Conservation (phyloP, 2,888 invertebrate genomes). For the Folsomia candida region DNA sequence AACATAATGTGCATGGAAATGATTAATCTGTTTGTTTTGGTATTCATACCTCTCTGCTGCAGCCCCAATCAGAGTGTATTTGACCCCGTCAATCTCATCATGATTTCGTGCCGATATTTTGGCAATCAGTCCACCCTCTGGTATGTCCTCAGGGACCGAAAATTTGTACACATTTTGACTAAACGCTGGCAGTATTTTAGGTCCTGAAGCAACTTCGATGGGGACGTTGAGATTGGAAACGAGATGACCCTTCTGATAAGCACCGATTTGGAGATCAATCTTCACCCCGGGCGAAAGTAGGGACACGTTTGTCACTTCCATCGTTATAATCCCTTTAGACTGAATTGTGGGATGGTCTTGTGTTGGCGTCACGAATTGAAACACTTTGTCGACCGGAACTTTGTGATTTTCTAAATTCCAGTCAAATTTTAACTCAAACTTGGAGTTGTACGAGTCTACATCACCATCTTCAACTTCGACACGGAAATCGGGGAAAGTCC, state of each 20-base stretch:
- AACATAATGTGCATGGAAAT: no score
- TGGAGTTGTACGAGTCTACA: conserved; percentile 41
- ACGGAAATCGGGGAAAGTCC: conserved; percentile 47
- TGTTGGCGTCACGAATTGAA: conserved; percentile 45
- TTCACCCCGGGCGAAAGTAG: conserved; percentile 43
- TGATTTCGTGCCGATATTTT: conserved; percentile 44
- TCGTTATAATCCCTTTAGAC: conserved; percentile 46
- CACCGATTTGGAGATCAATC: conserved; percentile 49
- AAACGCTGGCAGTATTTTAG: conserved; percentile 57
- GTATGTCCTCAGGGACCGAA: conserved; percentile 72
- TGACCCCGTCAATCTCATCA: conserved; percentile 55
- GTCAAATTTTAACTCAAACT: conserved; percentile 43
- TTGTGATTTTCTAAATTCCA: conserved; percentile 39
- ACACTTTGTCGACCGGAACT: conserved; percentile 37
- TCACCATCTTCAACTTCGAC: conserved; percentile 47
- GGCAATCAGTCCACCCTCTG: conserved; percentile 44
- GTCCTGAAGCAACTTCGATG: conserved; percentile 43
- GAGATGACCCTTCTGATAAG: conserved; percentile 45
- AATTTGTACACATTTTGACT: conserved; percentile 66
- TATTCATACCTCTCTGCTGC: conserved; percentile 72
- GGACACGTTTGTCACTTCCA: conserved; percentile 48
- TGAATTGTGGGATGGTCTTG: conserved; percentile 43
- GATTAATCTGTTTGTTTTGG: no score
- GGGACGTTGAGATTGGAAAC: conserved; percentile 47
- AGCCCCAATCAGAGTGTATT: conserved; percentile 73